These are phyloP conservation scores for Phycodurus eques DNA, from an alignment of 2,113 vertebrate genomes.

Conservation along the genomic window DNA sequence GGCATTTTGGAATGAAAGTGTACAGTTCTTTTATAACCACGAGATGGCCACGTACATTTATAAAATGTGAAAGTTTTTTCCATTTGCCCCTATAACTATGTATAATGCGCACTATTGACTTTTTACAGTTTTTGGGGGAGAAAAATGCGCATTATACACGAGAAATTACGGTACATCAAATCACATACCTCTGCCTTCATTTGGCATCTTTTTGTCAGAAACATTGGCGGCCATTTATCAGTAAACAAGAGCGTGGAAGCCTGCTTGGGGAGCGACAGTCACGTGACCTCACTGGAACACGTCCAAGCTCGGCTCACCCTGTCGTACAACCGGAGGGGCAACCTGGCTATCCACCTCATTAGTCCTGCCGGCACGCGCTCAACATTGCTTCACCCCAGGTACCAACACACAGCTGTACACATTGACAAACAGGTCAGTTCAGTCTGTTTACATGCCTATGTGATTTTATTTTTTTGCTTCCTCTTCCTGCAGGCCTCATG, in stretches of 20 bases:
- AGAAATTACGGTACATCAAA: neutral
- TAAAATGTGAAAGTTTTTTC: too few species aligned
- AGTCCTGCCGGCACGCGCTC: slow-evolving; percentile 94
- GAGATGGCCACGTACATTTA: too few species aligned
- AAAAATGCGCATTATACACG: too few species aligned
- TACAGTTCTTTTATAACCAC: too few species aligned
- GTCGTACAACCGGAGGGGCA: slow-evolving; percentile 93
- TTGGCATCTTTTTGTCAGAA: slow-evolving; percentile 68
- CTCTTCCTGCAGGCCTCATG: slow-evolving; percentile 79
- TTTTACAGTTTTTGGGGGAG: too few species aligned
- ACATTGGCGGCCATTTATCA: slow-evolving; percentile 85
- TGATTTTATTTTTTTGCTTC: neutral
- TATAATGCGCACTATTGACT: too few species aligned
- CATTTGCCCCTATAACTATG: too few species aligned
- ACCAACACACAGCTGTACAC: neutral
- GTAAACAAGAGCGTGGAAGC: slow-evolving; percentile 82
- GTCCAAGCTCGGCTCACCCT: slow-evolving; percentile 88
- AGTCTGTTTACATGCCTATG: neutral
- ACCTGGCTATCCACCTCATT: slow-evolving; percentile 89
- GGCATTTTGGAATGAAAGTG: too few species aligned
- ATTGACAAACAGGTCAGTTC: neutral
- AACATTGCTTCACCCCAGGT: slow-evolving; percentile 91
- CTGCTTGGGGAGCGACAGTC: slow-evolving; percentile 80
- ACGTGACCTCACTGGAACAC: slow-evolving; percentile 86
- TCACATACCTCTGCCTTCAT: neutral